These are phyloP conservation scores for Panagrolaimus sp. DNA, from an alignment of 1,140 invertebrate species.

Conservation along the genomic window DNA sequence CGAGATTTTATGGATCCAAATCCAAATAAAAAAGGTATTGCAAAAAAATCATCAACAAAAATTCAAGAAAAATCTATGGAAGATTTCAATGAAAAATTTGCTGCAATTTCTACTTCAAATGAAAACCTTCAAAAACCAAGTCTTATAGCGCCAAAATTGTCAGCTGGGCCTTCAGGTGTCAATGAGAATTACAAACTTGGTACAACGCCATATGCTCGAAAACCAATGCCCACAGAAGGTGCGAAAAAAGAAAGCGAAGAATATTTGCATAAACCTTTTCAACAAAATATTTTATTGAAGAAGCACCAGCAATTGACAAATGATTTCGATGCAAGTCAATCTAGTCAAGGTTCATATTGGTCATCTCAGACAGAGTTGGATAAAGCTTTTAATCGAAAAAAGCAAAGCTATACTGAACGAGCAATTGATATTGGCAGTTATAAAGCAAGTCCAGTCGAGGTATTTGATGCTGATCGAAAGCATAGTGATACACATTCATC, in stretches of 20 bases:
- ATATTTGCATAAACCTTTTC: too few species aligned
- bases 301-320: not conserved
- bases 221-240: not conserved
- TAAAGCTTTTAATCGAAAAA: not conserved
- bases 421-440: not conserved
- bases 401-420: not conserved
- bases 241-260: too few species aligned
- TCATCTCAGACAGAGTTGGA: not conserved
- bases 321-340: not conserved
- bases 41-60: not conserved
- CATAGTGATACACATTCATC: too few species aligned
- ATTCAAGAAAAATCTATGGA: not conserved
- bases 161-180: not conserved
- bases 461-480: too few species aligned
- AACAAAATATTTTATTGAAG: too few species aligned
- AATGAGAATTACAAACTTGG: not conserved
- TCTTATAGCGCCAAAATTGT: too few species aligned
- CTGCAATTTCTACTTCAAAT: not conserved
- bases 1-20: conserved; percentile 10
- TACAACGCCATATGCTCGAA: not conserved
- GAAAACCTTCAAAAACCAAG: not conserved
- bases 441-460: not conserved
- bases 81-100: conserved; percentile 11
- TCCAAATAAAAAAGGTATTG: not conserved
- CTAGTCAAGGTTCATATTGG: not conserved